These are phyloP conservation scores for Diachasma alloeum DNA, from an alignment of 1,140 invertebrate species.

Conservation along the genomic window DNA sequence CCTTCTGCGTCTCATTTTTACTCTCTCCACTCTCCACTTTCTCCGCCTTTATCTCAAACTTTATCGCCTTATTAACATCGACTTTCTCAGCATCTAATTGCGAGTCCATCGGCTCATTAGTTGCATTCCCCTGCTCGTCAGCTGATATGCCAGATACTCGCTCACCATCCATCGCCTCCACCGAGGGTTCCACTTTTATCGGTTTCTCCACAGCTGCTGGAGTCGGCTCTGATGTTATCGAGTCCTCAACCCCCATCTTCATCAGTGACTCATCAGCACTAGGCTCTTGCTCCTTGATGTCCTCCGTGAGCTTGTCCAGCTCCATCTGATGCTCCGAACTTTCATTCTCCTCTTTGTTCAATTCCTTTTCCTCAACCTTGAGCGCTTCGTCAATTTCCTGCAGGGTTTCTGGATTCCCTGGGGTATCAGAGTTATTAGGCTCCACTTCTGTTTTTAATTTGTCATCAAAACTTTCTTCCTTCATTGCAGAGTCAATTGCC, in stretches of 20 bases:
- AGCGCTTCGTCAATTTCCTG: neutral
- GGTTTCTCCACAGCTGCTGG: neutral
- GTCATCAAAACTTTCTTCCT: neutral
- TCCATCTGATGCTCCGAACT: conserved; percentile 6
- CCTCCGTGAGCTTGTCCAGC: conserved; percentile 17
- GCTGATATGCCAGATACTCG: conserved; percentile 24
- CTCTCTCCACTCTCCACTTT: conserved; percentile 34
- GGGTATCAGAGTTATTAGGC: neutral
- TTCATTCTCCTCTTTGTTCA: neutral
- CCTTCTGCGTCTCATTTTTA: conserved; percentile 49
- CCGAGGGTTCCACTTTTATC: conserved; percentile 24
- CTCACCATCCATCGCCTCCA: conserved; percentile 38
- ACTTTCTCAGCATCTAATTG: neutral
- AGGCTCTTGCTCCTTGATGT: neutral
- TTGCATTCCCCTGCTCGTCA: neutral
- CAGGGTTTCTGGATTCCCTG: neutral
- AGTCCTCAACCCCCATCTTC: neutral
- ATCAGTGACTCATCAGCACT: neutral
- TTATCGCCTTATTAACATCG: conserved; percentile 9
- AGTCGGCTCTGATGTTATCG: neutral
- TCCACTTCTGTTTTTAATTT: conserved; percentile 5
- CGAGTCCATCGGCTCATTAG: neutral
- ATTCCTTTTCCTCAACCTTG: neutral
- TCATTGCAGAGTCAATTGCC: neutral
- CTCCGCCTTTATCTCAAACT: conserved; percentile 38